Evolutionary conservation across 2,888 invertebrate species (phyloP).

Genomic region (Notodonta ziczac): DNA sequence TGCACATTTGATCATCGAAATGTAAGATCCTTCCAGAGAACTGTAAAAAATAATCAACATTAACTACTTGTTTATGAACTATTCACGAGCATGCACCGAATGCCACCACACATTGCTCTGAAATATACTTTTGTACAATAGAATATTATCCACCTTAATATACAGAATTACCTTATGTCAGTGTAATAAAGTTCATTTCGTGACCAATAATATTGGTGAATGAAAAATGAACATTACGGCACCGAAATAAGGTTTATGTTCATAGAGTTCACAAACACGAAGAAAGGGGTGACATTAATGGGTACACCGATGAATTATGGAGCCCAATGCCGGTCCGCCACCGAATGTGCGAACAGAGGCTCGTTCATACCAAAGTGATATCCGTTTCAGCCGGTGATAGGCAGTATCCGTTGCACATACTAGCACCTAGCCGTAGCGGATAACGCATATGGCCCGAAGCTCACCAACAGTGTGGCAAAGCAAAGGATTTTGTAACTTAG

Average conservation of each 20-base stretch:
- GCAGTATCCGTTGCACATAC: background rate
- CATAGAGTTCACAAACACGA: background rate
- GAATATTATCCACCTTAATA: background rate
- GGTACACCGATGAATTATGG: slow-evolving; percentile 40
- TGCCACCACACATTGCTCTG: slow-evolving; percentile 25
- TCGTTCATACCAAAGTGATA: background rate
- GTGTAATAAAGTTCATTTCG: slow-evolving; percentile 16
- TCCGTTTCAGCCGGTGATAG: background rate
- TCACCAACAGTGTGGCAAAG: background rate
- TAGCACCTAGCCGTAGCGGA: background rate
- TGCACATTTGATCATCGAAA: slow-evolving; percentile 71
- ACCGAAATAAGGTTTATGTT: background rate
- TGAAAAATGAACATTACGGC: background rate
- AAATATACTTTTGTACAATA: slow-evolving; percentile 1
- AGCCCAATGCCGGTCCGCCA: slow-evolving; percentile 52
- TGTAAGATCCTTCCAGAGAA: slow-evolving; percentile 70
- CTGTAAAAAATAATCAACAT: slow-evolving; percentile 47
- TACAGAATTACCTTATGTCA: slow-evolving; percentile 1
- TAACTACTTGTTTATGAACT: slow-evolving; percentile 8
- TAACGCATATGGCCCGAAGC: background rate
- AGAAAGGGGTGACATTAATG: slow-evolving; percentile 15
- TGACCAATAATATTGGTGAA: slow-evolving; percentile 18
- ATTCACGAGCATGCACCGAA: slow-evolving; percentile 36
- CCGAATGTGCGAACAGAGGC: slow-evolving; percentile 44
- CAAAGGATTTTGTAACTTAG: background rate